Conservation (phyloP, 2,888 invertebrate genomes). For the Dryobota labecula region DNA sequence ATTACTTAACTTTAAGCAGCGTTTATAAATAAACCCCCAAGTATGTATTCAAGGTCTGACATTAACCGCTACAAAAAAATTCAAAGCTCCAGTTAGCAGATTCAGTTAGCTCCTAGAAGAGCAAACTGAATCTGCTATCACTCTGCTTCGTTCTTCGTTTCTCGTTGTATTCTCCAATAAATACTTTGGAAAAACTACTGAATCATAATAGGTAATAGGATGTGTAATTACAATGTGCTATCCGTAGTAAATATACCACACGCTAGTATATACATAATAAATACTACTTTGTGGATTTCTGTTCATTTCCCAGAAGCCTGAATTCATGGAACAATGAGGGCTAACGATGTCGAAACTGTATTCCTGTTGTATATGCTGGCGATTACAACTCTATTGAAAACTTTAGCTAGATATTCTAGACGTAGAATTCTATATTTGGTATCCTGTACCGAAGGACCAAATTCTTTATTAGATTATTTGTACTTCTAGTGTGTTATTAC, state of each 20-base stretch:
- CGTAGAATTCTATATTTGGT: not conserved
- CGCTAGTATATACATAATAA: not conserved
- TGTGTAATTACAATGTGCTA: not conserved
- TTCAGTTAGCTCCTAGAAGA: not conserved
- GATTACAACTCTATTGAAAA: slow-evolving; percentile 28
- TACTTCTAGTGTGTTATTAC: not conserved
- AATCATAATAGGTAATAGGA: not conserved
- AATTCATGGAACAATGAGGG: slow-evolving; percentile 30
- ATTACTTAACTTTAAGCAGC: no score
- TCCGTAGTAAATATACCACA: not conserved
- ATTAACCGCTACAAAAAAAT: not conserved
- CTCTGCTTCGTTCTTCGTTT: not conserved
- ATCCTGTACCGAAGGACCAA: not conserved
- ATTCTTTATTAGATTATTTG: not conserved
- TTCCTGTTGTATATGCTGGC: slow-evolving; percentile 8
- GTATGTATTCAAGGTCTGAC: not conserved
- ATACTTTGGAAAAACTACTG: not conserved
- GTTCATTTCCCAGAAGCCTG: not conserved
- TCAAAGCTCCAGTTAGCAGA: no score
- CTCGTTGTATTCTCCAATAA: not conserved
- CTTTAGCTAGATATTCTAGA: slow-evolving; percentile 10
- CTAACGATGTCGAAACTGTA: slow-evolving; percentile 43
- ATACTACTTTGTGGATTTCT: not conserved
- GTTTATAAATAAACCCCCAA: no score
- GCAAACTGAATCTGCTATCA: not conserved